phyloP scores from a whole-genome alignment of 1,140 invertebrate species.

The Rhagoletis pomonella region DNA sequence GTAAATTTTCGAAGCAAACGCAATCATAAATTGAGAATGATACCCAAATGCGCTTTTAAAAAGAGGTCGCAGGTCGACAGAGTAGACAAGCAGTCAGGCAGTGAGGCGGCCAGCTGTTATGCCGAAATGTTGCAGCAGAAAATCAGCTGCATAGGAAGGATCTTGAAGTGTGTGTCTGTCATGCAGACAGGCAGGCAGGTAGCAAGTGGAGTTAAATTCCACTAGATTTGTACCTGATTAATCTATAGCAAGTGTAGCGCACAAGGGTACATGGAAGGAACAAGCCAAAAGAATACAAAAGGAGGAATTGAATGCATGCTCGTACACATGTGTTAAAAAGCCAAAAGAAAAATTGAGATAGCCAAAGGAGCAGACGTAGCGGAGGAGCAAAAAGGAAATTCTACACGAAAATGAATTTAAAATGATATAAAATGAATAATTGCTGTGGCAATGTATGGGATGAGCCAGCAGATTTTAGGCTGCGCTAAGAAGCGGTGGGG shows the following conservation, averaged over 20 bases:
- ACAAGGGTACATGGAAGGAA: not conserved
- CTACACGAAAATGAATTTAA: conserved; percentile 51
- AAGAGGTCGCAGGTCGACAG: conserved; percentile 8
- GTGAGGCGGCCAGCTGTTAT: conserved; percentile 16
- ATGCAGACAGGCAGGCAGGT: conserved; percentile 22
- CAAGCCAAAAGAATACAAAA: not conserved
- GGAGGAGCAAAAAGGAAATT: conserved; percentile 6
- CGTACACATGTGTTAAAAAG: not conserved
- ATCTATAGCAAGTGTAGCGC: conserved; percentile 50
- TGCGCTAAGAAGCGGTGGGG: not conserved
- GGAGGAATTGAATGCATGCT: not conserved
- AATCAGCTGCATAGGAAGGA: conserved; percentile 45
- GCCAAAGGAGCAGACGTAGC: not conserved
- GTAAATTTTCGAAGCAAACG: not conserved
- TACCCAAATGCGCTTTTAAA: conserved; percentile 3
- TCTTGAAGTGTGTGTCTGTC: not conserved
- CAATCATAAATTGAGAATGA: conserved; percentile 31
- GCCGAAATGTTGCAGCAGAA: not conserved
- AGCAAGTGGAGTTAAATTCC: conserved; percentile 46
- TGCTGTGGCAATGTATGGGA: conserved; percentile 39
- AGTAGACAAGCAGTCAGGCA: not conserved
- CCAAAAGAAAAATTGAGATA: not conserved
- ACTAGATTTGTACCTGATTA: conserved; percentile 51
- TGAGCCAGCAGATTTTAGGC: conserved; percentile 41
- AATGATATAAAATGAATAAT: conserved; percentile 52